These are phyloP conservation scores for Crotophaga sulcirostris DNA, from an alignment of 2,113 vertebrate species.

Conservation along the genomic window DNA sequence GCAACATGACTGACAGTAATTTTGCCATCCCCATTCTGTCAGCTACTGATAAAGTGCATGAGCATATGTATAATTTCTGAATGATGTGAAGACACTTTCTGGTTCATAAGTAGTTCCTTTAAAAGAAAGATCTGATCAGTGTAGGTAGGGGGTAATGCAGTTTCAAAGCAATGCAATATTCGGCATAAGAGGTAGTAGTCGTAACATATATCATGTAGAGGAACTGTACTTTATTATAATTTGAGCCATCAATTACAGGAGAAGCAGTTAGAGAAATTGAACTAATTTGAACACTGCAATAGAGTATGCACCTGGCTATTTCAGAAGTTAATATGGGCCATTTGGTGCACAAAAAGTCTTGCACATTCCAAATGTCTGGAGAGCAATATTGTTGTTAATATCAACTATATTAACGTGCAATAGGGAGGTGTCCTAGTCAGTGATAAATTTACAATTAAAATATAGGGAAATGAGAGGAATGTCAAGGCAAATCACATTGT, in stretches of 20 bases:
- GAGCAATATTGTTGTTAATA: slow-evolving; percentile 54
- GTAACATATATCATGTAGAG: slow-evolving; percentile 55
- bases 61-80: slow-evolving; percentile 68
- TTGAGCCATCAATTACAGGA: slow-evolving; percentile 51
- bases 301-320: slow-evolving; percentile 56
- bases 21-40: slow-evolving; percentile 56
- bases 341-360: slow-evolving; percentile 58
- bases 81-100: slow-evolving; percentile 60
- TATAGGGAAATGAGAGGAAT: neutral
- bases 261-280: slow-evolving; percentile 58
- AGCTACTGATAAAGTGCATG: slow-evolving; percentile 56
- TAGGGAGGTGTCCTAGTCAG: neutral
- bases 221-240: slow-evolving; percentile 52
- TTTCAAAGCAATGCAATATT: slow-evolving; percentile 64
- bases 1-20: slow-evolving; percentile 62
- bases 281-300: slow-evolving; percentile 54
- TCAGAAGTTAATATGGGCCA: slow-evolving; percentile 55
- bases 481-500: neutral
- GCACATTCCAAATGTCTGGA: slow-evolving; percentile 2
- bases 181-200: slow-evolving; percentile 51
- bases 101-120: slow-evolving; percentile 49
- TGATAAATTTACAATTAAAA: slow-evolving; percentile 42
- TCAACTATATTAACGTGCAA: slow-evolving; percentile 21
- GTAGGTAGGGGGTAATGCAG: slow-evolving; percentile 30
- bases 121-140: neutral